These are phyloP conservation scores for Onychorhynchus coronatus DNA, from an alignment of 2,113 vertebrate genomes.

Conservation along the genomic window DNA sequence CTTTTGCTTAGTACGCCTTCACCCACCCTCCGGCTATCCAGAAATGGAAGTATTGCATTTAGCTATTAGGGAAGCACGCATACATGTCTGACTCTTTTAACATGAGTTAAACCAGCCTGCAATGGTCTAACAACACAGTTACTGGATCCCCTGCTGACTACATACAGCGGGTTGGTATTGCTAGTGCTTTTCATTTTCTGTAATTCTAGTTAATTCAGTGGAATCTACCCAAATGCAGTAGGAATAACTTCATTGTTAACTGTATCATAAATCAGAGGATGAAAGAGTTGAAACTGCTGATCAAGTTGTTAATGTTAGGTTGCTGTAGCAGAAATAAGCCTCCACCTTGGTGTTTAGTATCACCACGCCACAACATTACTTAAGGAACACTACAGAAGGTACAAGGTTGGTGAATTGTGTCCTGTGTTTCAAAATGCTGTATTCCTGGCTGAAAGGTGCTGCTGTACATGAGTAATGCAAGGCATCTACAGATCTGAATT, in stretches of 20 bases:
- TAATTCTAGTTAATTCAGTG: neutral
- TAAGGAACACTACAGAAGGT: neutral
- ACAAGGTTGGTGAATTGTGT: neutral
- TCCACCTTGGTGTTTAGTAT: neutral
- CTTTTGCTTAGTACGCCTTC: neutral
- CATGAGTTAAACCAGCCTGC: neutral
- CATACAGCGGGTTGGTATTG: neutral
- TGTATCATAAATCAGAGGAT: neutral
- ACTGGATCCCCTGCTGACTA: neutral
- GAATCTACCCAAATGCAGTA: neutral
- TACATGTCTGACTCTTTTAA: neutral
- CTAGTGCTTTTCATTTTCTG: neutral
- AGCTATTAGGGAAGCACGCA: neutral
- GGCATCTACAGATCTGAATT: neutral
- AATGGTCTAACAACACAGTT: neutral
- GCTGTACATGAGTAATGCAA: neutral
- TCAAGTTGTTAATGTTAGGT: neutral
- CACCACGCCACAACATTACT: accelerated
- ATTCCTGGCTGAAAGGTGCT: neutral
- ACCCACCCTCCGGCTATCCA: neutral
- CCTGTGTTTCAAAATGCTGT: neutral
- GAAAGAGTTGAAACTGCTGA: neutral
- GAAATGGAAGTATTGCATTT: neutral
- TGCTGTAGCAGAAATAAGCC: neutral
- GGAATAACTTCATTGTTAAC: neutral